These are phyloP conservation scores for Sebastes dallii DNA, from an alignment of 2,797 vertebrate genomes.

Conservation along the genomic window DNA sequence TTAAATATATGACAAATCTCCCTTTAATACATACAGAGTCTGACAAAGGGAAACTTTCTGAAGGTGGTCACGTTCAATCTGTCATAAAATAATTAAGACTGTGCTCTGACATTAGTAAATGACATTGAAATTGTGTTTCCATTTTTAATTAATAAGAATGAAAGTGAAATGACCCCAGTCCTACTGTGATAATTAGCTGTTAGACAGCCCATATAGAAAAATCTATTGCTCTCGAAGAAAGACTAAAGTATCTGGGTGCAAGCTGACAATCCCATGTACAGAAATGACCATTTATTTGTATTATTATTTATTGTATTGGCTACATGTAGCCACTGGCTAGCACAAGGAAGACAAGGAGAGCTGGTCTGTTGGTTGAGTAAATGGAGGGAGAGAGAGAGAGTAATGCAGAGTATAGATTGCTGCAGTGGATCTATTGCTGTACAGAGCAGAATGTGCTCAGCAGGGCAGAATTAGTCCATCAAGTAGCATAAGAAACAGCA, in stretches of 20 bases:
- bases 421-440: constrained; percentile 57
- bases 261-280: constrained; percentile 12
- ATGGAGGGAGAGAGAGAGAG: constrained; percentile 1
- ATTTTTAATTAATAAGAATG: constrained; percentile 48
- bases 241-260: constrained; percentile 15
- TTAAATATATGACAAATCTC: too few species aligned
- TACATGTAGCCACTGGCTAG: constrained; percentile 38
- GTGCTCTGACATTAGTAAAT: constrained; percentile 38
- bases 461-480: constrained; percentile 41
- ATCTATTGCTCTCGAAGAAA: constrained; percentile 42
- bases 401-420: constrained; percentile 41
- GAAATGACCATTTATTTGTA: constrained; percentile 22
- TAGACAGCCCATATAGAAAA: constrained; percentile 34
- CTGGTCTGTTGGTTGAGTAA: constrained; percentile 15
- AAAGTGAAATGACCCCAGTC: constrained; percentile 46
- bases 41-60: constrained; percentile 13
- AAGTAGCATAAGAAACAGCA: constrained; percentile 43
- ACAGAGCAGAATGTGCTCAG: constrained; percentile 50
- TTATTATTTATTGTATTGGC: constrained; percentile 24
- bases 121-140: constrained; percentile 36
- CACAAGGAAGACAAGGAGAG: constrained; percentile 33
- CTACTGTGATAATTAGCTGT: constrained; percentile 54
- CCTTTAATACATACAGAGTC: too few species aligned
- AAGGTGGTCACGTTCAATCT: constrained; percentile 1
- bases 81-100: constrained; percentile 43